These are phyloP conservation scores for Drosophila neocordata DNA, from an alignment of 1,140 invertebrate genomes.

Conservation along the genomic window DNA sequence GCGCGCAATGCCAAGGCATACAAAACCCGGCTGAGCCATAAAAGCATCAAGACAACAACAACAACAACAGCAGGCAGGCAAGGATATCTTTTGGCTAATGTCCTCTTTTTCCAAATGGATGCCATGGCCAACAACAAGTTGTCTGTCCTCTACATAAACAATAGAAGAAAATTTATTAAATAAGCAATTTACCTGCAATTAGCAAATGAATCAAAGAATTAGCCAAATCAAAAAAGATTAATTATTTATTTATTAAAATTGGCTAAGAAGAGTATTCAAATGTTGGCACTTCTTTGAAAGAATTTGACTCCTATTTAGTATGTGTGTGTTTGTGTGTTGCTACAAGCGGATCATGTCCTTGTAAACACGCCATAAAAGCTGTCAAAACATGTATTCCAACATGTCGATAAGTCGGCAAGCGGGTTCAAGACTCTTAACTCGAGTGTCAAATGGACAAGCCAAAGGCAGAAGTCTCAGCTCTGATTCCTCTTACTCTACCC, in stretches of 20 bases:
- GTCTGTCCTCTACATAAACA: background rate
- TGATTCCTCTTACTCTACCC: background rate
- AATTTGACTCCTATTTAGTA: background rate
- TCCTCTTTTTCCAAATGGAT: background rate
- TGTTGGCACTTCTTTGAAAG: background rate
- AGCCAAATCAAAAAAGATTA: no score
- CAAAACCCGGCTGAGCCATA: slow-evolving; percentile 8
- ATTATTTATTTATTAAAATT: no score
- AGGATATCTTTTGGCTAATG: background rate
- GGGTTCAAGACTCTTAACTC: slow-evolving; percentile 56
- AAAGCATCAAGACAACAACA: slow-evolving; percentile 16
- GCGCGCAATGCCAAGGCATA: background rate
- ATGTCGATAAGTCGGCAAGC: slow-evolving; percentile 72
- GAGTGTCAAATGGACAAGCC: slow-evolving; percentile 60
- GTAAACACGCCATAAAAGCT: slow-evolving; percentile 81
- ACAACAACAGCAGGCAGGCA: background rate
- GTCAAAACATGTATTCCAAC: slow-evolving; percentile 76
- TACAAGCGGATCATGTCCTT: slow-evolving; percentile 76
- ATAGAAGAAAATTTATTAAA: background rate
- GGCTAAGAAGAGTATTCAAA: background rate
- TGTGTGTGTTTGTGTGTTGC: slow-evolving; percentile 27
- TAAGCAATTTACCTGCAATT: no score
- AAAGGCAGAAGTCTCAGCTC: slow-evolving; percentile 19
- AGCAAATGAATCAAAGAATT: no score
- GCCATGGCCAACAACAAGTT: background rate